Conservation (phyloP, 1,140 invertebrate species). For the Drosophila hydei region DNA sequence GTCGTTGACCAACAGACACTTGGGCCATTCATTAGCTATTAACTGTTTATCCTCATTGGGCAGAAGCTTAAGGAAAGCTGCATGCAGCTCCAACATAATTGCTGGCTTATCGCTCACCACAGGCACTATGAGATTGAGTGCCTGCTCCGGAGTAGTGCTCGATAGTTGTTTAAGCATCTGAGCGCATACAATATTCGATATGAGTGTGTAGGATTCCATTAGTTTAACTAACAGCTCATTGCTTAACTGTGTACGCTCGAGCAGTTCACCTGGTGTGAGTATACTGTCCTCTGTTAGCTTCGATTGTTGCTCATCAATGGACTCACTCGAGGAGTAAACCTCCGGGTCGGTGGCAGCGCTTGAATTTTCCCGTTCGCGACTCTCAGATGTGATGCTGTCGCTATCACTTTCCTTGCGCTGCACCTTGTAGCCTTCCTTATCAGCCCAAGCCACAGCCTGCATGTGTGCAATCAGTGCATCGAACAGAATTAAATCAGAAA, state of each 20-base stretch:
- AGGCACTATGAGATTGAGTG: slow-evolving; percentile 72
- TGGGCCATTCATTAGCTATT: slow-evolving; percentile 78
- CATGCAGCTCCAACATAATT: slow-evolving; percentile 73
- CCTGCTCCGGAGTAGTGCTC: slow-evolving; percentile 62
- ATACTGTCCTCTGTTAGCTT: slow-evolving; percentile 45
- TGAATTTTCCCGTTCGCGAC: slow-evolving; percentile 34
- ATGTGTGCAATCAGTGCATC: slow-evolving; percentile 79
- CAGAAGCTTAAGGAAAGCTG: slow-evolving; percentile 71
- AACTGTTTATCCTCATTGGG: slow-evolving; percentile 80
- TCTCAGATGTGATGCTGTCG: slow-evolving; percentile 33
- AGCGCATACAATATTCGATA: slow-evolving; percentile 61
- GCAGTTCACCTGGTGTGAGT: slow-evolving; percentile 31
- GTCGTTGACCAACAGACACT: slow-evolving; percentile 71
- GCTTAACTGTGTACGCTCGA: slow-evolving; percentile 60
- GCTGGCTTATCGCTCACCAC: slow-evolving; percentile 78
- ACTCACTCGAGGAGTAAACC: slow-evolving; percentile 73
- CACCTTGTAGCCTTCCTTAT: slow-evolving; percentile 69
- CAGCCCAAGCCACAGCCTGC: slow-evolving; percentile 78
- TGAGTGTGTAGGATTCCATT: slow-evolving; percentile 62
- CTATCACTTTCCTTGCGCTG: slow-evolving; percentile 53
- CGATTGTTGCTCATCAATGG: slow-evolving; percentile 58
- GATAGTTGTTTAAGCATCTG: slow-evolving; percentile 74
- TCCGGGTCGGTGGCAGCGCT: slow-evolving; percentile 43
- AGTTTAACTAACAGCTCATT: slow-evolving; percentile 70
- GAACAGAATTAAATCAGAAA: slow-evolving; percentile 75